Percentiles rank a stretch among this genome's conserved stretches.
Conservation (phyloP, 2,888 invertebrate genomes). For the Sphaeridia pumilis region DNA sequence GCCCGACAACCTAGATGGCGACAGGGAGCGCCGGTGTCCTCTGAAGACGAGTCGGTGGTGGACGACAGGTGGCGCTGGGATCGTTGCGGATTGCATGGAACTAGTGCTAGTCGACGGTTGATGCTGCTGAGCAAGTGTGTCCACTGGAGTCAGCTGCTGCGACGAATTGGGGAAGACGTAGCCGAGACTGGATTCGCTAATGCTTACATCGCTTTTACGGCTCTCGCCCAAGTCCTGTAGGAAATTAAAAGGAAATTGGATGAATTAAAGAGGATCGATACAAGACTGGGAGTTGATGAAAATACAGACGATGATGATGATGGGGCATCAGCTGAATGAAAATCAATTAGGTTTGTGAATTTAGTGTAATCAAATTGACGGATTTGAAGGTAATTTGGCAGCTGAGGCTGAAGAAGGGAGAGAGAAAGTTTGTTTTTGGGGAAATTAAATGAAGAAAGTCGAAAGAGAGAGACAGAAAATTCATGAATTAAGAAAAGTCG, state of each 20-base stretch:
- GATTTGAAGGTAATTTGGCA: no score
- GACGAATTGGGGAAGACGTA: not conserved
- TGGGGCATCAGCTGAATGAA: not conserved
- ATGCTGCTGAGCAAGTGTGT: not conserved
- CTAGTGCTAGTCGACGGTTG: not conserved
- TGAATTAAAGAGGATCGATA: no score
- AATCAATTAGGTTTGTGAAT: not conserved
- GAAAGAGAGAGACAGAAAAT: no score
- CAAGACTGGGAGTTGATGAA: no score
- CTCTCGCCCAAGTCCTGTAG: no score
- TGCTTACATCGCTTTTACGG: not conserved
- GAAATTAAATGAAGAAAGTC: not conserved
- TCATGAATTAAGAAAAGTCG: no score
- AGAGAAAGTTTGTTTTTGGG: not conserved
- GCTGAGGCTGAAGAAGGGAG: not conserved
- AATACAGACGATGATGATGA: not conserved
- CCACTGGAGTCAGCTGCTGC: not conserved
- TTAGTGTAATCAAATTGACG: no score
- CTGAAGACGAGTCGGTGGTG: not conserved
- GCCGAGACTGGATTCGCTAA: not conserved
- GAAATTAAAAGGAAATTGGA: no score
- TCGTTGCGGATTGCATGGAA: not conserved
- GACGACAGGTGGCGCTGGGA: not conserved
- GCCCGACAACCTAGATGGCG: slow-evolving; percentile 34
- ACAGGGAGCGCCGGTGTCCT: slow-evolving; percentile 21